A percentile compares a stretch with the other conserved stretches of the same genome.
Evolutionary conservation across 1,140 invertebrate species (phyloP).

Genomic region (Aphaenogaster rudis): DNA sequence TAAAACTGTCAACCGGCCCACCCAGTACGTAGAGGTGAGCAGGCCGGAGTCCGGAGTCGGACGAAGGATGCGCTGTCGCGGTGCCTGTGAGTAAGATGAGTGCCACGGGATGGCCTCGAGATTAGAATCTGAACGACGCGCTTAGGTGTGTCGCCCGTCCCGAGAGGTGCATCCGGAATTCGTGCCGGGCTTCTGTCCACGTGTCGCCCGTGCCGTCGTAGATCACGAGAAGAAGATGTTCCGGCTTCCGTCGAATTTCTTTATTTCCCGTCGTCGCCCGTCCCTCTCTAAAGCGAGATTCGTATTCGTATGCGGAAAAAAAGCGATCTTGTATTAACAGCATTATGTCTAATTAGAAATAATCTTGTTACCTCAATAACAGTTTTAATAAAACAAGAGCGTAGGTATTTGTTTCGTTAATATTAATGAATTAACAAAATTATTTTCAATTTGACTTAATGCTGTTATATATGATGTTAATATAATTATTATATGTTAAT

Average conservation of each 20-base stretch:
- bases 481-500: too few species aligned
- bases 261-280: slow-evolving; percentile 28
- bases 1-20: slow-evolving; percentile 62
- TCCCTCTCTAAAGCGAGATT: not conserved
- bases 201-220: slow-evolving; percentile 66
- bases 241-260: slow-evolving; percentile 37
- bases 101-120: slow-evolving; percentile 78
- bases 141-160: slow-evolving; percentile 81
- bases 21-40: slow-evolving; percentile 32
- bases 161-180: slow-evolving; percentile 80
- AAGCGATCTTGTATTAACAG: too few species aligned
- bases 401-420: too few species aligned
- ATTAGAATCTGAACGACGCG: slow-evolving; percentile 82
- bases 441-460: too few species aligned
- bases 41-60: not conserved
- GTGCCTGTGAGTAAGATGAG: slow-evolving; percentile 75
- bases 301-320: not conserved
- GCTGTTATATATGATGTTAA: too few species aligned
- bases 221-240: slow-evolving; percentile 40
- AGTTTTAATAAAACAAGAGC: too few species aligned
- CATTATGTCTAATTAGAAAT: too few species aligned
- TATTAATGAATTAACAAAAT: too few species aligned
- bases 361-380: too few species aligned
- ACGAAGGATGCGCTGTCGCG: slow-evolving; percentile 53
- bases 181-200: slow-evolving; percentile 77